Base-by-base conservation (phyloP, 2,113 vertebrate genomes). In the Eubucco bourcierii region DNA sequence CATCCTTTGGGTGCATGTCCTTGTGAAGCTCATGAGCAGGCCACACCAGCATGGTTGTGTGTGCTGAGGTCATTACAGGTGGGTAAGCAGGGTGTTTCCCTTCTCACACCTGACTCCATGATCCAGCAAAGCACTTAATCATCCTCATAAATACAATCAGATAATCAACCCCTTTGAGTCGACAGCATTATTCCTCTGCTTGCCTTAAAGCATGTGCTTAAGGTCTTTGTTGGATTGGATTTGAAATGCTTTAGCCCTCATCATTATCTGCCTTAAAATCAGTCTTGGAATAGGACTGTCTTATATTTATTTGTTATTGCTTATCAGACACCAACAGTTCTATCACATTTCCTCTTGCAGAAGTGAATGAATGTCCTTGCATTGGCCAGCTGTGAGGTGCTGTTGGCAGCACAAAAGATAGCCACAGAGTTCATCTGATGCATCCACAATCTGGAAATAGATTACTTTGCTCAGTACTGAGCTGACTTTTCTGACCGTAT, bases 191-290 rank as follows among this genome's bases (percentile, higher is more conserved):
- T 75, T 91, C 81, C 67, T 88, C 72, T 71, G 93, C 94, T 88
- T 93, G 90, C 84, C 78, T 59, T 96, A 79, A 95, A 97, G 90
- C 60, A 80, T 15, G 74, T 0, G 17, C 94, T 96, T 93, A 94
- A 94, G 59, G 90, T 90, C 93, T 97, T 96, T 93, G 84, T 61
- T 82, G 91, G 88, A 94, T 95, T 94, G 85, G 93, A 95, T 93
- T 88, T 88, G 92, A 90, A 90, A 95, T 53, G 87, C 87, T 90
- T 92, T 91, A 88, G 75, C 85, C 56, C 61, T 92, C 23, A 0
- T 85, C 90, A 91, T 94, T 91, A 95, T 90, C 93, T 74, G 82
- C 61, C 92, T 94, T 85, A 50, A 82, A 89, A 91, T 80, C 84
- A 74, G 7, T 74, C 82, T 95, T 91, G 92, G 85, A 82, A 74